Evolutionary conservation across 2,888 invertebrate genomes (phyloP), one percentile per base, ranked within the genome.

Genomic region (Drosophila melanosoma): DNA sequence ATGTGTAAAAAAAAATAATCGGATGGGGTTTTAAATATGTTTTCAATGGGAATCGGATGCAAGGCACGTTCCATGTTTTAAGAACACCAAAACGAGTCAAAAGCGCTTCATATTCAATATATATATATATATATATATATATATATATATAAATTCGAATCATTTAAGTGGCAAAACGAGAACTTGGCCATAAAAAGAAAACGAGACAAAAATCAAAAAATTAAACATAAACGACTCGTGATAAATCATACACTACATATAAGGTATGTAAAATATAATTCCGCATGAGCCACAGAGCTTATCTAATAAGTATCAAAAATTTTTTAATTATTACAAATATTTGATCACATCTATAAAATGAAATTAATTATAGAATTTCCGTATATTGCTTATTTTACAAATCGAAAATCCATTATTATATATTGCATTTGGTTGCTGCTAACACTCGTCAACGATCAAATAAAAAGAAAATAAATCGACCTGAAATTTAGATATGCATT

Each of bases 1-100:
- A 23, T 64, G 64, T 69, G 38, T 60, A 48, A 58, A 36, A 52
- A 63, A 38, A 17, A 26, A 49, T 29, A 10, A 23, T 8, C 1
- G 12, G 45, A 23, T 12, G 45, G 3, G 45, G 26, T 17, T 26
- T 58, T 70, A 5, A 69, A 62, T 65, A 53, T 56, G 51, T 45
- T 66, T 42, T 53, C 59, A 45, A 45, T 45, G 45, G 45, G 15
- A 60, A 74, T 67, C 49, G 74, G 54, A 84, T 80, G 66, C 85
- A 69, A 80, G 87, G 79, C 83, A 83, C 83, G 83, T 84, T 87
- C 67, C 77, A 36, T 35, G 70, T 74, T 57, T 57, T 15, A 61
- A 73, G 65, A 64, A 64, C 61, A 52, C 78, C 61, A 76, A 77
- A 76, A 58, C 61, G 58, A 73, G 48, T 40, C 51, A 61, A 51